Evolutionary conservation across 2,797 vertebrate genomes (phyloP).

Genomic region (Sebastolobus alascanus): DNA sequence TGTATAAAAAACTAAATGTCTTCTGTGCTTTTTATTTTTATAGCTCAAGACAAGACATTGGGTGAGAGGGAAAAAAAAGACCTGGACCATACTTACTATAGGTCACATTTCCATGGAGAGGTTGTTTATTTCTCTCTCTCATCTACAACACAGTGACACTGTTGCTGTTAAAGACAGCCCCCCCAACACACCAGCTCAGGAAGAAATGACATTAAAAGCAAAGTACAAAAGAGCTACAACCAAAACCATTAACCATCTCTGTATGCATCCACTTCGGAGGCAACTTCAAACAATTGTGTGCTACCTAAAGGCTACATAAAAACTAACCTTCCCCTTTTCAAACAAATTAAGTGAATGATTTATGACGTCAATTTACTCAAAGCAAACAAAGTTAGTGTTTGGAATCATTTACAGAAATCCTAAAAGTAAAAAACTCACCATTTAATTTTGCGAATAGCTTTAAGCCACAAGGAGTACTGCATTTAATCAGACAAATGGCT

Average conservation of each 20-base stretch:
- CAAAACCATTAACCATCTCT: slow-evolving; percentile 58
- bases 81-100: slow-evolving; percentile 95
- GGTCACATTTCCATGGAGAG: slow-evolving; percentile 92
- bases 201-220: slow-evolving; percentile 76
- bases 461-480: not conserved
- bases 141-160: slow-evolving; percentile 97
- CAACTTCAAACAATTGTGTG: slow-evolving; percentile 10
- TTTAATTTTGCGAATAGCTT: not conserved
- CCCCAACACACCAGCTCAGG: slow-evolving; percentile 84
- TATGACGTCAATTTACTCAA: not conserved
- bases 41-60: slow-evolving; percentile 76
- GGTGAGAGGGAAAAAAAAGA: slow-evolving; percentile 85
- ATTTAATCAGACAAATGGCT: not conserved
- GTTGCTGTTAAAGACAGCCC: slow-evolving; percentile 93
- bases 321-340: not conserved
- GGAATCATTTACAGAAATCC: slow-evolving; percentile 12
- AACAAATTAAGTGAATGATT: not conserved
- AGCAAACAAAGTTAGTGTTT: not conserved
- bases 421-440: not conserved
- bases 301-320: not conserved
- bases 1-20: slow-evolving; percentile 35
- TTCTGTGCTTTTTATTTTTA: slow-evolving; percentile 65
- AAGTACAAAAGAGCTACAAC: slow-evolving; percentile 67
- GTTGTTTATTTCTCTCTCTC: slow-evolving; percentile 91
- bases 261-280: slow-evolving; percentile 17